Evolutionary conservation across 2,888 invertebrate species (phyloP).

Genomic region (Ophioninae sp.): DNA sequence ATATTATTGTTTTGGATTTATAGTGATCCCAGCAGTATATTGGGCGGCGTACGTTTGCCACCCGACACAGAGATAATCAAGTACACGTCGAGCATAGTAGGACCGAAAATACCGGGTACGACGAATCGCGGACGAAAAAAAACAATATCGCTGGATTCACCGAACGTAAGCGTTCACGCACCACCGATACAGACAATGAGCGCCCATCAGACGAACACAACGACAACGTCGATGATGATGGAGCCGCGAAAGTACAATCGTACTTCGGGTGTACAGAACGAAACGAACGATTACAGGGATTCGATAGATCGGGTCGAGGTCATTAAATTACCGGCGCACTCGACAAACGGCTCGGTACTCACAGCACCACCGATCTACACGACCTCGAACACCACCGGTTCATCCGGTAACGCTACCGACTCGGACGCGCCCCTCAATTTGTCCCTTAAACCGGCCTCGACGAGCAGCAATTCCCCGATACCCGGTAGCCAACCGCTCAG

Average conservation of each 20-base stretch:
- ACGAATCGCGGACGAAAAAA: slow-evolving; percentile 93
- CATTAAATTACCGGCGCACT: slow-evolving; percentile 88
- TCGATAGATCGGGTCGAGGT: slow-evolving; percentile 89
- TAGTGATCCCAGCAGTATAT: slow-evolving; percentile 91
- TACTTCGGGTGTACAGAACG: slow-evolving; percentile 73
- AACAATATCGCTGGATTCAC: slow-evolving; percentile 93
- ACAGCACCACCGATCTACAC: slow-evolving; percentile 82
- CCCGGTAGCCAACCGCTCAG: slow-evolving; percentile 78
- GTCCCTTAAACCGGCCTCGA: slow-evolving; percentile 87
- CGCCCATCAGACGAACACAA: slow-evolving; percentile 76
- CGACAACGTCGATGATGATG: slow-evolving; percentile 79
- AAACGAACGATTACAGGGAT: slow-evolving; percentile 77
- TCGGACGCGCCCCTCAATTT: slow-evolving; percentile 91
- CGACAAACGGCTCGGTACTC: slow-evolving; percentile 80
- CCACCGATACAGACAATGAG: slow-evolving; percentile 79
- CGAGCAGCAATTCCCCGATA: slow-evolving; percentile 75
- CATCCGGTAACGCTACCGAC: slow-evolving; percentile 82
- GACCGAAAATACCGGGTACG: slow-evolving; percentile 92
- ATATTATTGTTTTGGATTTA: slow-evolving; percentile 62
- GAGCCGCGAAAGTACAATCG: slow-evolving; percentile 81
- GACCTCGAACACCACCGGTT: slow-evolving; percentile 80
- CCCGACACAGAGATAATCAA: slow-evolving; percentile 95
- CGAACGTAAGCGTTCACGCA: slow-evolving; percentile 84
- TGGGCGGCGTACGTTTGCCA: slow-evolving; percentile 91
- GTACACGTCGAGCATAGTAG: slow-evolving; percentile 93